Conservation (phyloP, 2,888 invertebrate species). For the Agriotes lineatus region DNA sequence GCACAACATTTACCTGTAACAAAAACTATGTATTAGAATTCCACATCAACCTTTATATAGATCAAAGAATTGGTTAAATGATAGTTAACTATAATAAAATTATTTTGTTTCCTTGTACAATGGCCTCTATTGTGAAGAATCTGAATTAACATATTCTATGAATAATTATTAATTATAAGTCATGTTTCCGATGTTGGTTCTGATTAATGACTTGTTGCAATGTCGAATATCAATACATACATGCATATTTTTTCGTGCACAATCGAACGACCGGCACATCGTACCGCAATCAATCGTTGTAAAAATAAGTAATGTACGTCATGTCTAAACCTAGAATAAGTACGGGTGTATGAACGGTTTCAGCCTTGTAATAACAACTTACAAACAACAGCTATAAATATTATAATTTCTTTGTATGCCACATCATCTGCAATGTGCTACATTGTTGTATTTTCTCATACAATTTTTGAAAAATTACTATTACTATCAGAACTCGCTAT, state of each 20-base stretch:
- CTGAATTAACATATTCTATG: conserved; percentile 15
- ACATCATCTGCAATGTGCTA: no score
- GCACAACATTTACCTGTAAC: conserved; percentile 7
- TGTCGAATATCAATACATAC: conserved; percentile 12
- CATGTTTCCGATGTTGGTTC: conserved; percentile 10
- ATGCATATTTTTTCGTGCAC: conserved; percentile 10
- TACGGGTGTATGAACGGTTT: neutral
- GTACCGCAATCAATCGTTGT: neutral
- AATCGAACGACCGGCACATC: neutral
- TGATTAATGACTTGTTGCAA: conserved; percentile 15
- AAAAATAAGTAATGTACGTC: neutral
- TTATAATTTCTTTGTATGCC: no score
- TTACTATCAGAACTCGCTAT: no score
- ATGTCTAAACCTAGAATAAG: neutral
- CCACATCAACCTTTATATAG: neutral
- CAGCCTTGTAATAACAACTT: no score
- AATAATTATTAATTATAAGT: conserved; percentile 23
- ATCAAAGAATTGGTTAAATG: neutral
- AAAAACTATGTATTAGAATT: neutral
- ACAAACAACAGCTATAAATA: neutral
- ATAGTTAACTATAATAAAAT: conserved; percentile 3
- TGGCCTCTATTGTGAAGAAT: neutral
- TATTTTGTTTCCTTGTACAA: conserved; percentile 1
- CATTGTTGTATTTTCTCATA: no score
- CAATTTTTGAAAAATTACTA: no score